Conservation (phyloP, 1,140 invertebrate genomes). For the Argopecten irradians region DNA sequence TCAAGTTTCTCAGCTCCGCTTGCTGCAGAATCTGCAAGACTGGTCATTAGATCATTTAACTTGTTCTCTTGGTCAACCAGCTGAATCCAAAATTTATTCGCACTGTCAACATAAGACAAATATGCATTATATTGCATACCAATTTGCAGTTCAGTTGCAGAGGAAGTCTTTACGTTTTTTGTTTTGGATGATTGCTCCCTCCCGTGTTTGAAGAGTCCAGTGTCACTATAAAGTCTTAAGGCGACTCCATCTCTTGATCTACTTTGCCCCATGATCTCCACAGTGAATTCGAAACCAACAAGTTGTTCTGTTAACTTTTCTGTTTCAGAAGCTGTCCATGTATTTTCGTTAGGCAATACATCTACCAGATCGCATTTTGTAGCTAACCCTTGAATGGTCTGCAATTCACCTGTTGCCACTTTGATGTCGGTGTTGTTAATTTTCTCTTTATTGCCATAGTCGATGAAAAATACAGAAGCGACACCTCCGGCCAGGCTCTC, state of each 20-base stretch:
- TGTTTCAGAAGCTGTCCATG: slow-evolving; percentile 44
- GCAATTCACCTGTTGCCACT: slow-evolving; percentile 37
- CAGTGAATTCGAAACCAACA: slow-evolving; percentile 43
- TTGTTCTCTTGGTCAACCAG: slow-evolving; percentile 50
- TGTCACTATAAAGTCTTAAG: slow-evolving; percentile 24
- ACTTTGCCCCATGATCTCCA: slow-evolving; percentile 30
- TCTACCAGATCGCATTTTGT: slow-evolving; percentile 59
- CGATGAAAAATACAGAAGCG: slow-evolving; percentile 79
- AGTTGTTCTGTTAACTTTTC: slow-evolving; percentile 30
- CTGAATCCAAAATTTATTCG: slow-evolving; percentile 61
- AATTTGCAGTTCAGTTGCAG: slow-evolving; percentile 13
- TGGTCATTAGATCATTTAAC: slow-evolving; percentile 53
- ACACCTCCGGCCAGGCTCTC: slow-evolving; percentile 82
- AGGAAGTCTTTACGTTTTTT: background rate
- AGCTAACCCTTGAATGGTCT: slow-evolving; percentile 51
- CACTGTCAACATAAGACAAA: slow-evolving; percentile 55
- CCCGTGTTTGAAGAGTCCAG: slow-evolving; percentile 23
- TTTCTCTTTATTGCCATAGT: slow-evolving; percentile 77
- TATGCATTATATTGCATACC: slow-evolving; percentile 49
- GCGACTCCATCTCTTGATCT: background rate
- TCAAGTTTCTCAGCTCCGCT: slow-evolving; percentile 44
- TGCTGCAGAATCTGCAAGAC: slow-evolving; percentile 51
- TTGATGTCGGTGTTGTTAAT: slow-evolving; percentile 47
- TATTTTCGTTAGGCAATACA: slow-evolving; percentile 26
- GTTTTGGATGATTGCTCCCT: background rate